phyloP scores from a whole-genome alignment of 2,113 vertebrate genomes.

The Nicator chloris region DNA sequence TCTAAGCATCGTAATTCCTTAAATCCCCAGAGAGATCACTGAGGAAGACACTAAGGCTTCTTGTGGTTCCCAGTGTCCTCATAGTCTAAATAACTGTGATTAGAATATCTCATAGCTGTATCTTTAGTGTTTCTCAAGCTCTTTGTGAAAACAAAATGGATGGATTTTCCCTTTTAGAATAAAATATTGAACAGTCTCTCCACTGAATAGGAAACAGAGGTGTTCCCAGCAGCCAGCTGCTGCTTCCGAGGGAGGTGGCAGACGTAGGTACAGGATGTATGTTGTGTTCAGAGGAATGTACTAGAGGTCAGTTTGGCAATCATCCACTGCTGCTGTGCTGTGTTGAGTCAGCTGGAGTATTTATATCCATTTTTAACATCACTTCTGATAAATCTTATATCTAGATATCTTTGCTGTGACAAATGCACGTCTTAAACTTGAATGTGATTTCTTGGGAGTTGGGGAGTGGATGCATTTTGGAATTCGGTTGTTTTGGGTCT shows the following conservation, averaged over 20 bases:
- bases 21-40: not conserved
- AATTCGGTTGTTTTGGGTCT: not conserved
- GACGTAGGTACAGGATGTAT: not conserved
- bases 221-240: not conserved
- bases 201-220: not conserved
- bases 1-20: not conserved
- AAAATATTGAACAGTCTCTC: not conserved
- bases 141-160: not conserved
- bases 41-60: not conserved
- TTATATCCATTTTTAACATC: not conserved
- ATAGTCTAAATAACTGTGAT: not conserved
- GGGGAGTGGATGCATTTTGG: not conserved
- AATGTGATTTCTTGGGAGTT: not conserved
- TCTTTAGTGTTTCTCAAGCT: not conserved
- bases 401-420: not conserved
- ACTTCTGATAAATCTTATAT: not conserved
- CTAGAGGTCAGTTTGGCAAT: not conserved
- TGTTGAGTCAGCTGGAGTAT: not conserved
- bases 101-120: not conserved
- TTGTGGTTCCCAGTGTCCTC: not conserved
- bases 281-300: not conserved
- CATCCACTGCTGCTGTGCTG: not conserved
- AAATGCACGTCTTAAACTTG: not conserved
- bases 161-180: not conserved
- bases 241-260: not conserved